phyloP scores from a whole-genome alignment of 2,888 invertebrate genomes.

The Gerosis bhagava region DNA sequence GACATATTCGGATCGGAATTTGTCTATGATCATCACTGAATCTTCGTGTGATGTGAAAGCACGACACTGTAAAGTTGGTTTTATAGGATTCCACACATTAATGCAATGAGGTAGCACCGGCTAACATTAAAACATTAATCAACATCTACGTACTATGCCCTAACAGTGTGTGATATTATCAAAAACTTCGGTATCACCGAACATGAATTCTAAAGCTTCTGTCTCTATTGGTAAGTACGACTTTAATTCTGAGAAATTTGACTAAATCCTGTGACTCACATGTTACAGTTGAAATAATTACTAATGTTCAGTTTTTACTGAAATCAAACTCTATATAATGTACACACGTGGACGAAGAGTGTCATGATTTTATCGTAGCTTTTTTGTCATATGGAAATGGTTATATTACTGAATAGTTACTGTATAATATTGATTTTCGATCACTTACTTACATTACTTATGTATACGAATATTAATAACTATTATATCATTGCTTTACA shows the following conservation, averaged over 20 bases:
- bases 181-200: conserved; percentile 69
- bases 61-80: conserved; percentile 47
- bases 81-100: conserved; percentile 45
- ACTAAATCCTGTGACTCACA: conserved; percentile 24
- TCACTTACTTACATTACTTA: no score
- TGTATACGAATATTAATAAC: no score
- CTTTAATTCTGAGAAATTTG: conserved; percentile 15
- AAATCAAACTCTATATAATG: not conserved
- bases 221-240: conserved; percentile 69
- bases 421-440: not conserved
- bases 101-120: conserved; percentile 74
- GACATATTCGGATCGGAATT: conserved; percentile 38
- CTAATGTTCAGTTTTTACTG: no score
- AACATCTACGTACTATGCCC: conserved; percentile 72
- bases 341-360: no score
- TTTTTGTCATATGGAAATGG: no score
- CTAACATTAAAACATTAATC: conserved; percentile 43
- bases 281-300: conserved; percentile 13
- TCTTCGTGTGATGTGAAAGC: conserved; percentile 58
- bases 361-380: no score
- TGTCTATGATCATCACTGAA: conserved; percentile 36
- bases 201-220: conserved; percentile 63
- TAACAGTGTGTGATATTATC: conserved; percentile 60
- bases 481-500: no score
- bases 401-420: not conserved